phyloP scores from a whole-genome alignment of 1,140 invertebrate species.

The Colletes latitarsis region DNA sequence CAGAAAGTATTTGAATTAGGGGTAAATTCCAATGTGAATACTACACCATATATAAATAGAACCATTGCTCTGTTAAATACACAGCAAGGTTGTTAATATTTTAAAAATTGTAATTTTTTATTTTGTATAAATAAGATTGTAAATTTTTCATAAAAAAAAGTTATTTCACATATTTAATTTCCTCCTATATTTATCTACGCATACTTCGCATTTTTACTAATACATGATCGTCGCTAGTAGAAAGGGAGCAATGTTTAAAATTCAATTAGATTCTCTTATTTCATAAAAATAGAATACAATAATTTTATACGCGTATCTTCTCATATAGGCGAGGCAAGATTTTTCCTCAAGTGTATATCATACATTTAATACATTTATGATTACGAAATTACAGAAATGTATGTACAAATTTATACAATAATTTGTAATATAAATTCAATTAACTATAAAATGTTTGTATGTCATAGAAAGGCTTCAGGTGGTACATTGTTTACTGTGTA shows the following conservation, averaged over 20 bases:
- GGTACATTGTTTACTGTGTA: slow-evolving; percentile 76
- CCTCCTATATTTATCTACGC: background rate
- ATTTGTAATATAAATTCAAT: no score
- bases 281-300: no score
- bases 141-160: slow-evolving; percentile 42
- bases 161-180: slow-evolving; percentile 22
- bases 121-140: slow-evolving; percentile 54
- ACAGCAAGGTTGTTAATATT: slow-evolving; percentile 87
- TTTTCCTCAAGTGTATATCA: background rate
- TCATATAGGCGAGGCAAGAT: background rate
- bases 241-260: no score
- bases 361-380: background rate
- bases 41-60: slow-evolving; percentile 89
- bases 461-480: slow-evolving; percentile 70
- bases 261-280: no score
- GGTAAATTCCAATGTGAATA: slow-evolving; percentile 89
- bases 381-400: background rate
- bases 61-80: slow-evolving; percentile 90
- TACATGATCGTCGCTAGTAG: no score
- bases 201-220: no score
- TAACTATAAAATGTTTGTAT: slow-evolving; percentile 8
- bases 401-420: slow-evolving; percentile 3
- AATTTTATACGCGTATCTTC: no score
- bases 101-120: slow-evolving; percentile 48
- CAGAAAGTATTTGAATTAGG: slow-evolving; percentile 92